These are phyloP conservation scores for Pseudorasbora parva DNA, from an alignment of 2,113 vertebrate species.

Conservation along the genomic window DNA sequence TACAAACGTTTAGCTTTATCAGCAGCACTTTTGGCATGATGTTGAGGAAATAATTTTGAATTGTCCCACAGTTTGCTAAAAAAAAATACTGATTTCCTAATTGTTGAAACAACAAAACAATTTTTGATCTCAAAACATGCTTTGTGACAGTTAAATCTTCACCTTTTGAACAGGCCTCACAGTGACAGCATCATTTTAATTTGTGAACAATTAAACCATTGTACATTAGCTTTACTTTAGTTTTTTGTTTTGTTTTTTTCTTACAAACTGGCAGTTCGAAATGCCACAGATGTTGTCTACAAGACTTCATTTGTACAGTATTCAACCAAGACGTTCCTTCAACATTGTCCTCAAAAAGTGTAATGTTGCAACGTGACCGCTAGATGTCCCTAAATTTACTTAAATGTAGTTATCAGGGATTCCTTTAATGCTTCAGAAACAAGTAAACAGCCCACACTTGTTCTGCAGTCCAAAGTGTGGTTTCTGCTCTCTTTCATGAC, in stretches of 20 bases:
- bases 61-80: no score
- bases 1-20: no score
- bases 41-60: no score
- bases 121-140: no score
- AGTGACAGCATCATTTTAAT: not conserved
- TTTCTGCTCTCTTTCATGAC: not conserved
- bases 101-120: not conserved
- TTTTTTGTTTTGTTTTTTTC: not conserved
- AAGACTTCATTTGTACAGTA: not conserved
- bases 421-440: not conserved
- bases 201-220: not conserved
- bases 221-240: not conserved
- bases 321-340: not conserved
- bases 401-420: constrained; percentile 2
- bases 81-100: no score
- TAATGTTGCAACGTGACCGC: constrained; percentile 51
- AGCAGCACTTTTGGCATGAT: no score
- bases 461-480: not conserved
- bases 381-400: constrained; percentile 69
- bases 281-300: not conserved
- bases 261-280: not conserved
- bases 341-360: constrained; percentile 9
- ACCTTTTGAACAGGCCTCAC: not conserved
- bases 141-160: not conserved
- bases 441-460: not conserved